Conservation (phyloP, 2,797 vertebrate species). For the Hemitrygon akajei region DNA sequence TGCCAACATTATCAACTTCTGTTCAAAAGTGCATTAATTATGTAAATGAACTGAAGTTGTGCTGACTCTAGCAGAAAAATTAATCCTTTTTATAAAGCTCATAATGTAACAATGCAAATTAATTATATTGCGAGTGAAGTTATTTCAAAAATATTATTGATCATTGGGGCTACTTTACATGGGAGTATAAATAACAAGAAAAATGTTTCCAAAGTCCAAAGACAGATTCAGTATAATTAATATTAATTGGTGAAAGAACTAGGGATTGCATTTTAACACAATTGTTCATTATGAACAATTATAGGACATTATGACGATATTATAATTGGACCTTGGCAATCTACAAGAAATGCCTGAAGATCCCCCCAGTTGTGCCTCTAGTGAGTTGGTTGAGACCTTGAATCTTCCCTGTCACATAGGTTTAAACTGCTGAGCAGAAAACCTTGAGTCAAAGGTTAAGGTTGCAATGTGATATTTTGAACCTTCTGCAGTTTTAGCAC, state of each 20-base stretch:
- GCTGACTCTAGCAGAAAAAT: not conserved
- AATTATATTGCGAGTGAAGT: not conserved
- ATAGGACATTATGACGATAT: not conserved
- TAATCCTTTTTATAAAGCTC: slow-evolving; percentile 1
- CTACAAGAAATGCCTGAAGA: not conserved
- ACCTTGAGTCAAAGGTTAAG: not conserved
- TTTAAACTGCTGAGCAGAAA: not conserved
- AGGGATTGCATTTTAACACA: no score
- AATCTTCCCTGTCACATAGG: no score
- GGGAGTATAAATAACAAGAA: not conserved
- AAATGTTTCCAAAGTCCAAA: not conserved
- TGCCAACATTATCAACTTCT: not conserved
- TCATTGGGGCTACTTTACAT: not conserved
- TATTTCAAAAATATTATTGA: not conserved
- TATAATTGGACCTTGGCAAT: not conserved
- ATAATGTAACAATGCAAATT: not conserved
- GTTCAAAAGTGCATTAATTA: no score
- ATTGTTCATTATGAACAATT: no score
- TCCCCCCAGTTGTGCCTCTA: not conserved
- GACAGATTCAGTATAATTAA: not conserved
- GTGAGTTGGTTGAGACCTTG: not conserved
- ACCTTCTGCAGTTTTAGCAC: no score
- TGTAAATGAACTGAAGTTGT: not conserved
- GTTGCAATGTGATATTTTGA: not conserved
- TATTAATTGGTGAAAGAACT: not conserved